phyloP scores from a whole-genome alignment of 2,113 vertebrate genomes.

The Passer montanus region DNA sequence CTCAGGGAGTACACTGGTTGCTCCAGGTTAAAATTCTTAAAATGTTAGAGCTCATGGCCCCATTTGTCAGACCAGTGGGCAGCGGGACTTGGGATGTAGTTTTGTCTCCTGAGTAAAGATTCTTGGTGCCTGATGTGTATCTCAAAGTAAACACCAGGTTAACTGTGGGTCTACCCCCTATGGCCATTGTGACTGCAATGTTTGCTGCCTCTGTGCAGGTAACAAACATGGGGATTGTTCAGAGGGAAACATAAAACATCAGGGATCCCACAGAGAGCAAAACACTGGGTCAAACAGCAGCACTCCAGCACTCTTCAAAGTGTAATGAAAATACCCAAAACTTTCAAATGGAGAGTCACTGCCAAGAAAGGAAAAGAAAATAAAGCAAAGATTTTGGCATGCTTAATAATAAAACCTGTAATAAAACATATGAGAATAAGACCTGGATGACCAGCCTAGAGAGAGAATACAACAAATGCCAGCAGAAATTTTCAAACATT shows the following conservation, averaged over 20 bases:
- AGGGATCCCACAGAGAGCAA: background rate
- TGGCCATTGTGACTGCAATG: background rate
- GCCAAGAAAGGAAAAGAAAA: background rate
- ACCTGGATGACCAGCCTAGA: background rate
- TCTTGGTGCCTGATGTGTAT: background rate
- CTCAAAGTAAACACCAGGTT: background rate
- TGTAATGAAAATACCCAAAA: background rate
- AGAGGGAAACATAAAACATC: background rate
- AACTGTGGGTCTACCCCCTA: background rate
- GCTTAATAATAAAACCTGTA: background rate
- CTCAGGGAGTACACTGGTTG: background rate
- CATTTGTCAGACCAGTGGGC: background rate
- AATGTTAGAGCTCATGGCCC: background rate
- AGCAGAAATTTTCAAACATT: background rate
- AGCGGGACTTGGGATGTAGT: background rate
- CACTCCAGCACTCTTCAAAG: background rate
- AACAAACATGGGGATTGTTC: rapidly evolving
- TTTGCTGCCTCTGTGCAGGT: background rate
- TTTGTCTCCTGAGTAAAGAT: background rate
- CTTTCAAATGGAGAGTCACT: background rate
- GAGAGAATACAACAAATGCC: background rate
- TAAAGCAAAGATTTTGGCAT: background rate
- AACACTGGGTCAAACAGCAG: background rate
- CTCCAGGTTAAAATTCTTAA: background rate
- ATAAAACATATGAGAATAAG: background rate